A percentile compares a stretch with the other conserved stretches of the same genome.
phyloP scores from a whole-genome alignment of 2,113 vertebrate species.

The Hyperopisus bebe region DNA sequence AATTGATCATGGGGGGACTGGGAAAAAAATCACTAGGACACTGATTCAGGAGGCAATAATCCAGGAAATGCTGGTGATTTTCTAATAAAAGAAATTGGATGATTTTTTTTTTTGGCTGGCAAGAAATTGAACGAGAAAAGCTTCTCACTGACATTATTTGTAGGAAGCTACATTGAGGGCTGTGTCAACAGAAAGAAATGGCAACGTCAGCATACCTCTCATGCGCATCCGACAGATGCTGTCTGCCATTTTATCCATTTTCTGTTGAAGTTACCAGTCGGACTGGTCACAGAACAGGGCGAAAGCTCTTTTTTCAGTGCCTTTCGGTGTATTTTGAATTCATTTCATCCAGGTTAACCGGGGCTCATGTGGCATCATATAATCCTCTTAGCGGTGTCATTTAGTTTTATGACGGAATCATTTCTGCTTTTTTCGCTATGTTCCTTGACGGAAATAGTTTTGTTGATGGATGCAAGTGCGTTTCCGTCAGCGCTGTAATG shows the following conservation, averaged over 20 bases:
- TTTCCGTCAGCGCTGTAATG: background rate
- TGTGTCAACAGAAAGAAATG: background rate
- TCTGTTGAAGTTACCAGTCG: background rate
- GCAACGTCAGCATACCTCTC: background rate
- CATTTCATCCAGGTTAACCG: background rate
- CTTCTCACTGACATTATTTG: background rate
- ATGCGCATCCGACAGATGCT: background rate
- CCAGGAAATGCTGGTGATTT: background rate
- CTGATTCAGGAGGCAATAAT: background rate
- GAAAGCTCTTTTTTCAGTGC: background rate
- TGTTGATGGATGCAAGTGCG: background rate
- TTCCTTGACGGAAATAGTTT: background rate
- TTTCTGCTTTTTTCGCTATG: background rate
- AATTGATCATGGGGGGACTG: background rate
- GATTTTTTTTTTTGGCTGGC: background rate
- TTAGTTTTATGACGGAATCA: conserved; percentile 1
- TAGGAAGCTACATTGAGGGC: background rate
- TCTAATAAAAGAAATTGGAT: background rate
- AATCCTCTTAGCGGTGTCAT: background rate
- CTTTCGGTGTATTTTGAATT: background rate
- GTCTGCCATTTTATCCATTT: background rate
- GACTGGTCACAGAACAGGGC: background rate
- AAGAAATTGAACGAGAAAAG: background rate
- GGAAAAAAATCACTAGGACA: background rate
- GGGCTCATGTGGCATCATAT: background rate